Percentiles rank a stretch among this genome's conserved stretches.
Evolutionary conservation across 2,888 invertebrate species (phyloP).

Genomic region (Labia minor): DNA sequence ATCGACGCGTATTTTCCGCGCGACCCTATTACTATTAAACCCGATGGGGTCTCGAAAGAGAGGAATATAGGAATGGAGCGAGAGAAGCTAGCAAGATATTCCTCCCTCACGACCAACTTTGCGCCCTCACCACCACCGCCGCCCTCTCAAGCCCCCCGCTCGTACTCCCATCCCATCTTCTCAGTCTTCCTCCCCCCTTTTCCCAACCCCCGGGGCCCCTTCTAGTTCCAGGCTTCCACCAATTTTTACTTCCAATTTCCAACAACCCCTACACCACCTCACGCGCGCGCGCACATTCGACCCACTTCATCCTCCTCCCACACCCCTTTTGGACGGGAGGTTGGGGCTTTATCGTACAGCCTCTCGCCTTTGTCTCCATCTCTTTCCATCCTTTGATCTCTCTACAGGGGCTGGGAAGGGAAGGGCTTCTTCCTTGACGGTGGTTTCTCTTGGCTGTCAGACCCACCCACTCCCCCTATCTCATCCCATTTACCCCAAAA

Average conservation of each 20-base stretch:
- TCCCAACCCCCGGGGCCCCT: background rate
- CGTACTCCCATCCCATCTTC: conserved; percentile 23
- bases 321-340: background rate
- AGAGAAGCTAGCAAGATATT: conserved; percentile 14
- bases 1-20: conserved; percentile 20
- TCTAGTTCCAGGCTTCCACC: background rate
- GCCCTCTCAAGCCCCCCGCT: background rate
- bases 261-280: background rate
- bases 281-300: conserved; percentile 1
- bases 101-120: conserved; percentile 22
- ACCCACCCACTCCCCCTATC: background rate
- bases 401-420: background rate
- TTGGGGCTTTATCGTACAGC: conserved; percentile 5
- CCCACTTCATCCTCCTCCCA: background rate
- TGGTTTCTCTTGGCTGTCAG: conserved; percentile 13
- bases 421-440: conserved; percentile 9
- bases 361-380: conserved; percentile 13
- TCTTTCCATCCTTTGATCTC: conserved; percentile 13
- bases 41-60: conserved; percentile 14
- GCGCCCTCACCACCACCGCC: conserved; percentile 3
- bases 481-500: too few relatives aligned
- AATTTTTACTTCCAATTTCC: background rate
- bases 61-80: conserved; percentile 16
- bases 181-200: background rate
- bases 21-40: conserved; percentile 25